These are phyloP conservation scores for Euthynnus affinis DNA, from an alignment of 2,797 vertebrate genomes.

Conservation along the genomic window DNA sequence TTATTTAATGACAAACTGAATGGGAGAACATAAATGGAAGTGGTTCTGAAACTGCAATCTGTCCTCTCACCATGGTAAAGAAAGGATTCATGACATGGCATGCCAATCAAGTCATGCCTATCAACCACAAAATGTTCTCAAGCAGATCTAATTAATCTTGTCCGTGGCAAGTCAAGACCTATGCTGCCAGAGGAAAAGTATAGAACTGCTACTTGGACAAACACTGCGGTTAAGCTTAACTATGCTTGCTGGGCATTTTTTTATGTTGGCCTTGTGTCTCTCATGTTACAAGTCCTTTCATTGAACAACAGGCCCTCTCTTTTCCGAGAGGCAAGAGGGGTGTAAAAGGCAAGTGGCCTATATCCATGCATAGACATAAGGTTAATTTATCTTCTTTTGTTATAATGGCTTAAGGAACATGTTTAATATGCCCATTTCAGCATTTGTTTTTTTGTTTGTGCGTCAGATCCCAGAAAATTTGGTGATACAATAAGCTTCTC, in stretches of 20 bases:
- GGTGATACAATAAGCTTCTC: constrained; percentile 15
- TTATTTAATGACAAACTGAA: constrained; percentile 34
- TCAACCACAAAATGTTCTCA: constrained; percentile 21
- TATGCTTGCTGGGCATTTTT: constrained; percentile 46
- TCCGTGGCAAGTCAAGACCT: constrained; percentile 42
- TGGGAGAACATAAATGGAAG: constrained; percentile 27
- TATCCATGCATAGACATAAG: constrained; percentile 52
- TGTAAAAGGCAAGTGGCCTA: constrained; percentile 33
- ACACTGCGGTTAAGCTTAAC: constrained; percentile 33
- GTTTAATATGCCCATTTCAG: constrained; percentile 18
- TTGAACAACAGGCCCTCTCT: constrained; percentile 20
- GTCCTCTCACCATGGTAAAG: background rate
- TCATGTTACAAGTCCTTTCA: constrained; percentile 43
- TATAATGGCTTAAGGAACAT: constrained; percentile 29
- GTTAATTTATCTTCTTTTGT: constrained; percentile 11
- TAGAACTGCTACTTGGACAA: constrained; percentile 58
- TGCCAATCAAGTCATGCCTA: constrained; percentile 36
- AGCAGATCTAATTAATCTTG: constrained; percentile 55
- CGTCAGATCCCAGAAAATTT: constrained; percentile 17
- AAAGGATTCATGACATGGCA: constrained; percentile 22
- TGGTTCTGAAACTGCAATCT: constrained; percentile 11
- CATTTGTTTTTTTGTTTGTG: constrained; percentile 11
- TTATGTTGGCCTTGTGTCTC: constrained; percentile 15
- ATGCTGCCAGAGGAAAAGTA: constrained; percentile 34
- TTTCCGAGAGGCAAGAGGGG: constrained; percentile 21